Evolutionary conservation across 1,140 invertebrate species (phyloP), one percentile per base, ranked within the genome.

Genomic region (Neodiprion fabricii): DNA sequence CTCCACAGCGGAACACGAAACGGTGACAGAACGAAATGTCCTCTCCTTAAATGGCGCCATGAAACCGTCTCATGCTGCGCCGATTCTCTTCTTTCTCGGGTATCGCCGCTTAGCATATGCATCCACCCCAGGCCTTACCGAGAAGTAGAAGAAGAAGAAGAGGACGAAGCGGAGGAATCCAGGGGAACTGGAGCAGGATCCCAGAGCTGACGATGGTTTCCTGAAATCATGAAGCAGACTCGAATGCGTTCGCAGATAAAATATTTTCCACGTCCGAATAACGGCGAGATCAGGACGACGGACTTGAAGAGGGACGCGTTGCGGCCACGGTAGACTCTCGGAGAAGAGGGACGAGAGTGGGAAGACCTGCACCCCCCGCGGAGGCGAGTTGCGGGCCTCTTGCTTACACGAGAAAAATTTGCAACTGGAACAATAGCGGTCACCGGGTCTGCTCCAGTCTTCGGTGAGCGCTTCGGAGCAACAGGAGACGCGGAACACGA

Each of bases 1-100:
- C 79, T 79, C 79, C 23, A 71, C 72, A 74, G 78, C 23, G 74
- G 80, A 84, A 84, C 83, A 85, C 81, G 78, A 76, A 80, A 83
- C 84, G 82, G 85, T 87, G 85, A 87, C 85, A 87, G 85, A 86
- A 86, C 84, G 84, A 86, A 87, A 86, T 85, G 85, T 86, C 80
- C 83, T 75, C 75, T 81, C 85, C 85, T 86, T 87, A 87, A 86
- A 87, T 86, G 84, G 85, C 80, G 53, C 11, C 77, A 78, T 81
- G 83, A 80, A 79, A 78, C 75, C 53, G 7, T 61, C n/a, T 17
- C 53, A 73, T 72, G 47, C 65, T 75, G 74, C 70, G 70, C 72
- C 67, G 71, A 71, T 70, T 48, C 9, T n/a, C 21, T 12, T n/a
- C 21, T 12, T 48, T 50, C 74, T 49, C 70, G 48, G 50, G 67